Evolutionary conservation across 2,888 invertebrate genomes (phyloP).

Genomic region (Drosophila antonietae): DNA sequence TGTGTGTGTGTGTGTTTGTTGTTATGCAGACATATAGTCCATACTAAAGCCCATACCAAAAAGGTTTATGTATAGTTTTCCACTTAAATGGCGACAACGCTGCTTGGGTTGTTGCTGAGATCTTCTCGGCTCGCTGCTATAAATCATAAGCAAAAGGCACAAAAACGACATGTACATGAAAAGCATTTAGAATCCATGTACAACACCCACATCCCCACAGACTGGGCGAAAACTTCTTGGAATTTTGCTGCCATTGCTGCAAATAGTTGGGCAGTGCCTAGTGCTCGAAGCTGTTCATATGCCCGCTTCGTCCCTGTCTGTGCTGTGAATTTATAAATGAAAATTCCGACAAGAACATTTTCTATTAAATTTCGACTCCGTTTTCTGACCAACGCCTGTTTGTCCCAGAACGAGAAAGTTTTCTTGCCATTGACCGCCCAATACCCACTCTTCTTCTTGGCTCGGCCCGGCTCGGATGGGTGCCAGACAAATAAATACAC

Average conservation of each 20-base stretch:
- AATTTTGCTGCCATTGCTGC: conserved; percentile 66
- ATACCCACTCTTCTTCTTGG: conserved; percentile 29
- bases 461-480: conserved; percentile 31
- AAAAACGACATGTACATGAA: conserved; percentile 69
- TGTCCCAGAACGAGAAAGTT: conserved; percentile 72
- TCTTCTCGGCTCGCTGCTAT: conserved; percentile 51
- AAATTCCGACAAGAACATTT: conserved; percentile 82
- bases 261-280: conserved; percentile 58
- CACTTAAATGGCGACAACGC: conserved; percentile 50
- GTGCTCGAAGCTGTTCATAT: conserved; percentile 9
- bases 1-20: background rate
- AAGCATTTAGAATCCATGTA: conserved; percentile 66
- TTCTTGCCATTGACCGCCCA: conserved; percentile 63
- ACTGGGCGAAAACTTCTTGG: conserved; percentile 67
- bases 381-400: conserved; percentile 52
- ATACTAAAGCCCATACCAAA: background rate
- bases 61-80: conserved; percentile 36
- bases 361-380: conserved; percentile 75
- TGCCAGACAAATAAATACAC: conserved; percentile 46
- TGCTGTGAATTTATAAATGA: conserved; percentile 77
- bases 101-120: conserved; percentile 33
- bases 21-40: conserved; percentile 21
- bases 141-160: conserved; percentile 74
- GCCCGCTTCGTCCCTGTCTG: conserved; percentile 15
- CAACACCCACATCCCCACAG: conserved; percentile 8